Percentiles rank a stretch among this genome's conserved stretches.
phyloP scores from a whole-genome alignment of 1,140 invertebrate species.

The Drosophila murphyi region DNA sequence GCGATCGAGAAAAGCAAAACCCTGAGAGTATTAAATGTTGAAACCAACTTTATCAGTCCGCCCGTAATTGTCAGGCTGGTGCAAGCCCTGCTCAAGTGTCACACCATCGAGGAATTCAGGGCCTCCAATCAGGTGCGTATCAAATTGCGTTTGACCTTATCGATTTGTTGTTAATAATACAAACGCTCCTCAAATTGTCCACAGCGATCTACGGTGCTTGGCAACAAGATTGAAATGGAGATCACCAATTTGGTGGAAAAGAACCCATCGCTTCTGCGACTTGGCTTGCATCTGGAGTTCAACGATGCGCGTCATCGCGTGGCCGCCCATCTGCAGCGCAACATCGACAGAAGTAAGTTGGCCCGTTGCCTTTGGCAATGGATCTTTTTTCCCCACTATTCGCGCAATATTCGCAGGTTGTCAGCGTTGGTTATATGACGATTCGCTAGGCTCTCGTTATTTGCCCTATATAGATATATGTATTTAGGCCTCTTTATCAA shows the following conservation, averaged over 20 bases:
- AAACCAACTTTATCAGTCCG: constrained; percentile 98
- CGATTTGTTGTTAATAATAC: neutral
- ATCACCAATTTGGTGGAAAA: constrained; percentile 96
- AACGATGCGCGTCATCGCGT: constrained; percentile 97
- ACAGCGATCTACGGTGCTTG: constrained; percentile 96
- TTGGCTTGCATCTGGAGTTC: constrained; percentile 98
- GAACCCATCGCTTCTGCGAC: constrained; percentile 95
- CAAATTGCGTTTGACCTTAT: neutral
- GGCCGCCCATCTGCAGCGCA: constrained; percentile 96
- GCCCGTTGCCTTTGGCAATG: constrained; percentile 31
- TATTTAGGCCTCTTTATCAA: constrained; percentile 33
- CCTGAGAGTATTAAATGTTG: constrained; percentile 95
- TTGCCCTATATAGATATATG: constrained; percentile 27
- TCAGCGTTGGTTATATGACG: constrained; percentile 66
- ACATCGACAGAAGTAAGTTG: constrained; percentile 97
- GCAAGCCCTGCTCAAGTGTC: constrained; percentile 93
- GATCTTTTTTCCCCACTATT: neutral
- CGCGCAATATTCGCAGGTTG: constrained; percentile 44
- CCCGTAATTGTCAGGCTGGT: constrained; percentile 93
- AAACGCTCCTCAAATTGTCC: constrained; percentile 32
- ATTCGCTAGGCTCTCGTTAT: constrained; percentile 49
- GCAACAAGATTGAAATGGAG: constrained; percentile 99
- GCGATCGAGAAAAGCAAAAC: constrained; percentile 94
- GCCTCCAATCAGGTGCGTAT: constrained; percentile 95
- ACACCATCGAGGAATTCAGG: constrained; percentile 95